phyloP scores from a whole-genome alignment of 2,113 vertebrate genomes.

The Rostratula benghalensis region DNA sequence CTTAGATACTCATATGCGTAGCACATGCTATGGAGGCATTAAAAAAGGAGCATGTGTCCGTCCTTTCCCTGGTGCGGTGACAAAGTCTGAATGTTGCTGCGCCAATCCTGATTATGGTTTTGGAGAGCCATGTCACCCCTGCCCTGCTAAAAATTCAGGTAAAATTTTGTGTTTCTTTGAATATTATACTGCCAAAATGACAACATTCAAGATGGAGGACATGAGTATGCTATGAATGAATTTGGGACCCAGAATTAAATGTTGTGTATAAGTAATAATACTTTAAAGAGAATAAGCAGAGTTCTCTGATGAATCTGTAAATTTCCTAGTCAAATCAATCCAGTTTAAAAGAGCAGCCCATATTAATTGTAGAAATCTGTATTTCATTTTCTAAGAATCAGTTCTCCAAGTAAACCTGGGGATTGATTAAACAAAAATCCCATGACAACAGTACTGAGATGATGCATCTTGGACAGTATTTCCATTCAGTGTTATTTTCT shows the following conservation, averaged over 20 bases:
- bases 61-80: conserved; percentile 92
- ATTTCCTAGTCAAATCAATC: not conserved
- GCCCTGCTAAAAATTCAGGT: conserved; percentile 94
- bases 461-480: not conserved
- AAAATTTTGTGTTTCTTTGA: not conserved
- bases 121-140: conserved; percentile 94
- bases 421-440: not conserved
- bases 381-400: not conserved
- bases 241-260: not conserved
- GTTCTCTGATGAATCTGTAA: not conserved
- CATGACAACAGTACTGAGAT: not conserved
- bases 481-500: not conserved
- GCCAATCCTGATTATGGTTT: conserved; percentile 94
- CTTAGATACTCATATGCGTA: conserved; percentile 94
- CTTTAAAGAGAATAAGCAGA: not conserved
- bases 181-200: not conserved
- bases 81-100: conserved; percentile 97
- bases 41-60: conserved; percentile 93
- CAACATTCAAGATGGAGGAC: not conserved
- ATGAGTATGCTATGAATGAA: not conserved
- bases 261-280: not conserved
- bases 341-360: not conserved
- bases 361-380: not conserved
- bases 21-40: conserved; percentile 94
- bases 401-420: not conserved